Base-by-base conservation (phyloP, 2,797 vertebrate species). In the Sebastes umbrosus region DNA sequence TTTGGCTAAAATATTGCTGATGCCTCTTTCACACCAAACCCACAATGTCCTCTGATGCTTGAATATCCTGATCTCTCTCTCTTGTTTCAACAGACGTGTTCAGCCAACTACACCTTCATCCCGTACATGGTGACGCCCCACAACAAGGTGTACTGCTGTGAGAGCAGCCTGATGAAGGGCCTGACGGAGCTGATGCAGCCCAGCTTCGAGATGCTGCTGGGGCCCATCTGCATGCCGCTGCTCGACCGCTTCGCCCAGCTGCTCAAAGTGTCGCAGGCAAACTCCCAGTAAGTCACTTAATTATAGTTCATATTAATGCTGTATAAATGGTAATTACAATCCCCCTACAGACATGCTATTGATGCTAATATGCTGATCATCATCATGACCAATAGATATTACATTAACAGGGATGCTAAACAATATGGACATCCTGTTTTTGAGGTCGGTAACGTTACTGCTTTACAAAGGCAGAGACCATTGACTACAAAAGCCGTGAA, bases 91-190 rank as follows among this genome's bases (percentile, higher is more conserved):
- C 95, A 99, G 98, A 97, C 97, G 43, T 98, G 97, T 90, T 97
- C 97, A 16, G 97, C 97, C 75, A 99, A 98, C 94, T 99, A 99
- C 94, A 97, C 96, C 57, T 99, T 99, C 88, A 96, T 99, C 89
- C 97, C 98, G 0, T 99, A 99, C 84, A 98, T 99, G 97, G 96
- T 99, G 87, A 99, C 98, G 1, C 98, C 98, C 0, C 98, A 98
- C 85, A 98, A 96, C 93, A 99, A 99, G 92, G 97, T 99, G 67
- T 99, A 99, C 93, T 98, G 97, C 94, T 99, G 98, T 57, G 98
- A 99, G 32, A 96, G 97, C 92, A 98, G 97, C 88, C 96, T 99
- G 59, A 97, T 99, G 97, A 99, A 99, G 92, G 97, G 98, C 46
- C 90, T 99, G 67, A 98, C 98, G 0, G 97, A 99, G 83, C 95